Evolutionary conservation across 2,113 vertebrate species (phyloP).

Genomic region (Paedocypris sp.): DNA sequence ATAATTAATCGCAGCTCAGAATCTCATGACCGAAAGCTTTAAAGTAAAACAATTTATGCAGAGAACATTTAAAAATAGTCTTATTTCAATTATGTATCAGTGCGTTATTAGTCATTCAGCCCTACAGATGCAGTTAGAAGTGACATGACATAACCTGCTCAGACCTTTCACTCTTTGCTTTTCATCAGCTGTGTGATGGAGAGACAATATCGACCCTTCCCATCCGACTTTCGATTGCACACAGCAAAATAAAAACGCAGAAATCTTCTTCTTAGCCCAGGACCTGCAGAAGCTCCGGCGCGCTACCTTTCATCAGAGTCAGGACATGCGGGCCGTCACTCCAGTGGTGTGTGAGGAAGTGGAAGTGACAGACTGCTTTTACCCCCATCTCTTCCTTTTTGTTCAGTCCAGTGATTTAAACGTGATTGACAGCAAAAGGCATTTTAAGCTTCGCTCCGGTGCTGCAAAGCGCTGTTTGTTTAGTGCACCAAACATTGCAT

Average conservation of each 20-base stretch:
- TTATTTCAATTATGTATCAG: not conserved
- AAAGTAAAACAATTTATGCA: not conserved
- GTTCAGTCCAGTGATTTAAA: conserved; percentile 22
- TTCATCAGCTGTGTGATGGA: not conserved
- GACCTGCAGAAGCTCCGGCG: not conserved
- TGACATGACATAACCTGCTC: not conserved
- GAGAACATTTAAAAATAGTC: not conserved
- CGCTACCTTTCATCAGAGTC: not conserved
- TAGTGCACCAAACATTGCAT: conserved; percentile 26
- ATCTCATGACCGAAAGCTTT: not conserved
- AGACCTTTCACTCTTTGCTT: not conserved
- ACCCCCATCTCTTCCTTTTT: not conserved
- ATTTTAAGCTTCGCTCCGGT: conserved; percentile 15
- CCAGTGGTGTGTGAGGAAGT: conserved; percentile 29
- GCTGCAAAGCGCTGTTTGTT: conserved; percentile 3
- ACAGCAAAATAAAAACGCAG: no score
- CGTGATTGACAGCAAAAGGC: conserved; percentile 35
- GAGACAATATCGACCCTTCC: no score
- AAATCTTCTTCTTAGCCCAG: no score
- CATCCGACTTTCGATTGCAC: no score
- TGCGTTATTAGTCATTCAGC: not conserved
- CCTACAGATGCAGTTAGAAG: not conserved
- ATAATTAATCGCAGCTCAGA: no score
- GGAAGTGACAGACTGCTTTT: conserved; percentile 25
- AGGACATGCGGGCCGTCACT: conserved; percentile 21